Base-by-base conservation (phyloP, 2,888 invertebrate species). In the Fragum whitleyi region DNA sequence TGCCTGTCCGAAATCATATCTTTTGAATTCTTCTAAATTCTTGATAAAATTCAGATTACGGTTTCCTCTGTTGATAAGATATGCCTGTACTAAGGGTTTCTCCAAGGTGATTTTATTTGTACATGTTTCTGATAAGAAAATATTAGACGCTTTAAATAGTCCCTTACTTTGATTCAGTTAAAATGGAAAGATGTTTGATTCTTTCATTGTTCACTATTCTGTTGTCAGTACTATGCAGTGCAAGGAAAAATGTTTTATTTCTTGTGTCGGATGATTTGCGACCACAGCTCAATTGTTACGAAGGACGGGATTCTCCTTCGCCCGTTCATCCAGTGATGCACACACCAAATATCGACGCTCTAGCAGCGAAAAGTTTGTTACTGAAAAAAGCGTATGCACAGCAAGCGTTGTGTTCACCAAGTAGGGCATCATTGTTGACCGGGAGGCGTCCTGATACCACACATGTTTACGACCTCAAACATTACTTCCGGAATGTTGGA, bases 371-470 rank as follows among this genome's bases (percentile, higher is more conserved):
- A 26, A 86, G 87, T 74, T 77, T 89, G 23, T 69, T 89, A 11
- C 74, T 88, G 3, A 83, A 83, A 59, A 59, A 83, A 16, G 88
- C 89, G 11, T 88, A 88, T 57, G 87, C 88, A 5, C 85, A 85
- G 53, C 75, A 81, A 36, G 81, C 85, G 0, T 51, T 85, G 0
- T 88, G 88, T 67, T 80, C 79, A 6, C 88, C 88, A 1, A 86
- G 86, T 53, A n/a, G 88, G 5, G 77, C 86, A 11, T 86, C 87
- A 3, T 75, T 88, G 11, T 62, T 87, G 23, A 88, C 88, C 0
- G 83, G 86, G 2, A 77, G 87, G 55, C 71, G 87, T n/a, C 87
- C 89, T 21, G 87, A 88, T 68, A 88, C 88, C 7, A 87, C 88
- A 2, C 79, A 83, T 51, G 86, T 87, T 0, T 85, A 86, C 29